Percentiles rank a stretch among this genome's conserved stretches.
Evolutionary conservation across 2,797 vertebrate genomes (phyloP).

Genomic region (Gambusia yucatana): DNA sequence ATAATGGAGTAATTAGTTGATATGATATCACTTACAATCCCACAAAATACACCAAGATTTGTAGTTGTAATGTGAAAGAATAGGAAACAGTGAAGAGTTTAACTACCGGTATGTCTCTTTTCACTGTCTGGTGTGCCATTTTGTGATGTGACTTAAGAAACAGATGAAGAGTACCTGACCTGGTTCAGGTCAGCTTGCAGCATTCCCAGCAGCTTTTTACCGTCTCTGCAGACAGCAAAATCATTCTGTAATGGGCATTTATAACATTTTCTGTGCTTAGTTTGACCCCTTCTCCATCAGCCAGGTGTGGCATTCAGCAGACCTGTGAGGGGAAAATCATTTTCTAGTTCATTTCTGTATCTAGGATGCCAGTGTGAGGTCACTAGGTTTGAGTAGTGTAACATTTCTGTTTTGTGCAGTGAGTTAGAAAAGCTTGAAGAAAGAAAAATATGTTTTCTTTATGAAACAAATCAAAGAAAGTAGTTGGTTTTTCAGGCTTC

Average conservation of each 20-base stretch:
- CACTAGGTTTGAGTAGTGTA: not conserved
- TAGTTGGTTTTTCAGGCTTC: not conserved
- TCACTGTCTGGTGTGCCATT: not conserved
- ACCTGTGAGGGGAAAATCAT: not conserved
- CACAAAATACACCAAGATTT: not conserved
- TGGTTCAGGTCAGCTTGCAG: not conserved
- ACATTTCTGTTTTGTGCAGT: conserved; percentile 6
- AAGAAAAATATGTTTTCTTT: not conserved
- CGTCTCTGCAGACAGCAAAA: not conserved
- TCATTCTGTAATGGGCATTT: not conserved
- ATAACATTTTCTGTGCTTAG: not conserved
- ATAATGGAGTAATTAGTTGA: not conserved
- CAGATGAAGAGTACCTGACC: not conserved
- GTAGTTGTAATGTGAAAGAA: not conserved
- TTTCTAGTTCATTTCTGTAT: not conserved
- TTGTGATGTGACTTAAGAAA: not conserved
- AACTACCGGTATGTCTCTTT: not conserved
- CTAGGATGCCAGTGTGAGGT: not conserved
- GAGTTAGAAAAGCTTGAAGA: not conserved
- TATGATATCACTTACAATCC: not conserved
- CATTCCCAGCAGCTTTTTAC: not conserved
- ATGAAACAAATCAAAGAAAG: not conserved
- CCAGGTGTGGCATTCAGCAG: not conserved
- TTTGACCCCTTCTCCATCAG: not conserved
- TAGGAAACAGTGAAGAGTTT: not conserved